Evolutionary conservation across 2,888 invertebrate genomes (phyloP), one percentile per base, ranked within the genome.

Genomic region (Plemyria rubiginata): DNA sequence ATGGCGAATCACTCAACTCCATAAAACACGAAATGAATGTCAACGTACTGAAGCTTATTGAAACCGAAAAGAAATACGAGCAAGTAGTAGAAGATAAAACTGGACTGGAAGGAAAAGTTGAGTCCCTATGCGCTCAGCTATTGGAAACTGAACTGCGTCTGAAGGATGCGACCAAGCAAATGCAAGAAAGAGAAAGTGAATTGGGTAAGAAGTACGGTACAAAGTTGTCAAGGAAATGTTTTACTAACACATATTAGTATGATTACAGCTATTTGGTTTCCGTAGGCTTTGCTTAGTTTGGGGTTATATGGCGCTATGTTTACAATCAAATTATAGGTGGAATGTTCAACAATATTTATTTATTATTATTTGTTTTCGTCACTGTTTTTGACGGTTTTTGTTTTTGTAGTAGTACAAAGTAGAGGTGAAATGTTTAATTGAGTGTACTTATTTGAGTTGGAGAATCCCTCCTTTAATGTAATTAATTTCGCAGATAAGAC

Each of bases 1-100:
- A 88, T 58, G 84, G 85, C 29, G 85, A 87, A 72, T 84, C 88
- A 0, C 62, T 90, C 7, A 66, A 71, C 56, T 75, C 75, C 60
- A 68, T 81, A 5, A 86, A 86, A 75, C 71, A 74, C 29, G 89
- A 90, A 69, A 76, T 86, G 55, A 80, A 79, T 59, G 36, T 28
- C 9, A 85, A 81, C 46, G 68, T 83, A 7, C 72, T 71, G 29
- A 87, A 84, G 70, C 66, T 87, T 43, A 77, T 82, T 16, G 88
- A 88, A 71, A 72, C 76, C 43, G 88, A 91, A 72, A 81, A 83
- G 51, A 87, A 82, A 72, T 86, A 82, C 60, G 77, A 82, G 6
- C 74, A 80, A 62, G 78, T 77, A 73, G 54, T 70, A 29, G 80
- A 85, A 65, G 80, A 83, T 40, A 88, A 83, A 22, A 75, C 73